These are phyloP conservation scores for Campylomormyrus tamandua DNA, from an alignment of 2,113 vertebrate genomes.

Conservation along the genomic window DNA sequence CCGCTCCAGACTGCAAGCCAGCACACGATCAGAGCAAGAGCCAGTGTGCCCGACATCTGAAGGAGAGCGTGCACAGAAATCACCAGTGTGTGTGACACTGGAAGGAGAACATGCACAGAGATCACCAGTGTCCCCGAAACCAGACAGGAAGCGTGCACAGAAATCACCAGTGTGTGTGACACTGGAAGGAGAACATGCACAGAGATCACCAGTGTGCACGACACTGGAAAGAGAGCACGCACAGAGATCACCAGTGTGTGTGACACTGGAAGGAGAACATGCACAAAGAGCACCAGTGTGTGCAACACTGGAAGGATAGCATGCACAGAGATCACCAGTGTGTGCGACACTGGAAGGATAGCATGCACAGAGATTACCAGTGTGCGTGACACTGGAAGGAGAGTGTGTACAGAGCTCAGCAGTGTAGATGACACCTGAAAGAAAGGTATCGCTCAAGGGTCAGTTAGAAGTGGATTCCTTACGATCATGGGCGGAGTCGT, in stretches of 20 bases:
- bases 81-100: neutral
- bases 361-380: neutral
- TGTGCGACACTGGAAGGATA: neutral
- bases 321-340: neutral
- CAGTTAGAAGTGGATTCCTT: neutral
- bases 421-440: too few relatives aligned
- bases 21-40: neutral
- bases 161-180: neutral
- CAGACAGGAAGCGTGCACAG: neutral
- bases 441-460: too few relatives aligned
- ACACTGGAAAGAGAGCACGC: neutral
- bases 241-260: neutral
- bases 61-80: neutral
- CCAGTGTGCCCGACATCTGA: neutral
- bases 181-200: neutral
- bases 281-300: neutral
- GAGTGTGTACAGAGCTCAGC: neutral
- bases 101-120: neutral
- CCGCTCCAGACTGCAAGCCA: neutral
- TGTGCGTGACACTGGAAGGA: neutral
- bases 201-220: neutral
- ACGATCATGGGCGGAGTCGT: neutral
- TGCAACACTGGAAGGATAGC: neutral
- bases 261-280: neutral
- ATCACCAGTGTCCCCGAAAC: neutral